Conservation (phyloP, 2,888 invertebrate genomes). For the Mimumesa dahlbomi region DNA sequence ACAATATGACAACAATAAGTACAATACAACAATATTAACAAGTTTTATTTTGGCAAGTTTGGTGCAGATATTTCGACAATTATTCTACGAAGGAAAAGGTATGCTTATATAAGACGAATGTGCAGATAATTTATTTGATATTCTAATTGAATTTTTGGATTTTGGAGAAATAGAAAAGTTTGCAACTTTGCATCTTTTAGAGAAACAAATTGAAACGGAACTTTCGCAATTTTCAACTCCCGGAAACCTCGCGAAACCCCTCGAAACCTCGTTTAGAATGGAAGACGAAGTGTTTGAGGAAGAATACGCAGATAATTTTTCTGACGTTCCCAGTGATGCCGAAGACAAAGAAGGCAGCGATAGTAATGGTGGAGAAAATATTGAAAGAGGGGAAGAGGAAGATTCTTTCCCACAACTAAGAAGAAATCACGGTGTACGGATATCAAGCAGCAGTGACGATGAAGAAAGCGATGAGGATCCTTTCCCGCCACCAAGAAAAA, state of each 20-base stretch:
- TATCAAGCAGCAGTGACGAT: conserved; percentile 10
- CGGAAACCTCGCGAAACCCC: conserved; percentile 11
- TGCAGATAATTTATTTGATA: conserved; percentile 7
- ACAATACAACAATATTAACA: conserved; percentile 2
- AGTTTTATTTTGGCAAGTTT: conserved; percentile 10
- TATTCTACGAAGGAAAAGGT: conserved; percentile 7
- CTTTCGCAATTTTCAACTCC: conserved; percentile 11
- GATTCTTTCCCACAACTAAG: conserved; percentile 18
- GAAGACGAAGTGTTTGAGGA: conserved; percentile 13
- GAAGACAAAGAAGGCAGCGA: conserved; percentile 10
- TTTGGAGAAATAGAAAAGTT: conserved; percentile 16
- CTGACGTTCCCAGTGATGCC: conserved; percentile 15
- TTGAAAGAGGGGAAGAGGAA: conserved; percentile 15
- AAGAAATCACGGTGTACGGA: conserved; percentile 12
- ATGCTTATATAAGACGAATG: conserved; percentile 11
- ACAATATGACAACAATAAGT: conserved; percentile 6
- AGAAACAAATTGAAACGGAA: conserved; percentile 16
- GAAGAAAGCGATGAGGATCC: background rate
- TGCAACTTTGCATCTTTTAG: conserved; percentile 19
- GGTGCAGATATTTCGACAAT: conserved; percentile 8
- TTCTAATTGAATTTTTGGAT: conserved; percentile 12
- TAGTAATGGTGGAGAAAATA: conserved; percentile 10
- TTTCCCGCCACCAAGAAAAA: conserved; percentile 1
- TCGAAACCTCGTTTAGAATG: conserved; percentile 17
- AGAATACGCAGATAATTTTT: conserved; percentile 13